Evolutionary conservation across 2,797 vertebrate genomes (phyloP), one percentile per base, ranked within the genome.

Genomic region (Smutsia temminckii): DNA sequence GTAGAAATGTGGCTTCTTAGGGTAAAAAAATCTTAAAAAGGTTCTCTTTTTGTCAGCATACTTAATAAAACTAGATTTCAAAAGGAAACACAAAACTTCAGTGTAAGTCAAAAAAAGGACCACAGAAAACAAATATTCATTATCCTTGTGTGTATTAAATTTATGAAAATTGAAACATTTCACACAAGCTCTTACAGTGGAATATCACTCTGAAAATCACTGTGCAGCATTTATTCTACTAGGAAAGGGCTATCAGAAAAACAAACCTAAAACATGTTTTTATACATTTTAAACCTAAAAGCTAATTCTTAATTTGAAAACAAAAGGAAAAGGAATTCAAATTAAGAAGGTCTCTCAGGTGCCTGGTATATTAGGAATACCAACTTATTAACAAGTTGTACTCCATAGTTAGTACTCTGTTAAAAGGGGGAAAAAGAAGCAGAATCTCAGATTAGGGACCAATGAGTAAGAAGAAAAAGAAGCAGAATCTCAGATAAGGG

Each of bases 21-120:
- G 16, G 27, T 25, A 91, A 89, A 93, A 75, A 81, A 2, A 86
- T n/a, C 59, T 29, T 14, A 91, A 96, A 63, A 88, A 49, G 91
- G 89, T 87, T 83, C 40, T 96, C 93, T 55, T 86, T 13, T 81
- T 20, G 12, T 79, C 89, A 69, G 57, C 21, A 95, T 8, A 89
- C 0, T 80, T 18, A 93, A 78, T 89, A 86, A 89, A 89, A 72
- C 46, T 55, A 85, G 32, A 63, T 57, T 53, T 66, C 74, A 83
- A 96, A 91, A 97, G 23, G 84, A 96, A 97, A 75, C 69, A 71
- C 27, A 81, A 93, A 80, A 93, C 40, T 75, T 37, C 29, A 92
- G 11, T 69, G 37, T 0, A 0, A 32, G 72, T 64, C 37, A 94
- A 61, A 84, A 89, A 93, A 91, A 75, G 51, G 51, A 69, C 6